Conservation (phyloP, 2,797 vertebrate genomes). For the Falco cherrug region DNA sequence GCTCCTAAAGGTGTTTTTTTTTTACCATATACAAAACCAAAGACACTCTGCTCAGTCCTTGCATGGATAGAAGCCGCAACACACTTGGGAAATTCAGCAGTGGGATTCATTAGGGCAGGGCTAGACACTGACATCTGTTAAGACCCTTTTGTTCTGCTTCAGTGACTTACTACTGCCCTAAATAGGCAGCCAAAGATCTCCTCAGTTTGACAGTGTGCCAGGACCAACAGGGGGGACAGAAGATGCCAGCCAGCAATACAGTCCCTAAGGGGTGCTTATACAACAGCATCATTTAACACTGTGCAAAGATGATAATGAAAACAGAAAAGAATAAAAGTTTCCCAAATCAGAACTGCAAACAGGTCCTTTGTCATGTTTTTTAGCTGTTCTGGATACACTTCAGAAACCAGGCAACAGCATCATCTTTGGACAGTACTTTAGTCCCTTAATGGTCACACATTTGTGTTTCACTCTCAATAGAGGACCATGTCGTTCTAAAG, state of each 20-base stretch:
- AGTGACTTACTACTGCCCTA: slow-evolving; percentile 35
- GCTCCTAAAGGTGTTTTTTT: neutral
- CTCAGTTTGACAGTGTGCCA: slow-evolving; percentile 32
- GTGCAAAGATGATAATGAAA: slow-evolving; percentile 1
- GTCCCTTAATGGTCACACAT: neutral
- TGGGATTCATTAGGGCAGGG: slow-evolving; percentile 48
- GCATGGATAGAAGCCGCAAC: neutral
- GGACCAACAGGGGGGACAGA: neutral
- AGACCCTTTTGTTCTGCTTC: slow-evolving; percentile 47
- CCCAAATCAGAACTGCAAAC: neutral
- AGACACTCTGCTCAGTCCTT: neutral
- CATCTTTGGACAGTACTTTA: neutral
- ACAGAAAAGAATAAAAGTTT: neutral
- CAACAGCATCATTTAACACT: neutral
- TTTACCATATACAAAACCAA: neutral
- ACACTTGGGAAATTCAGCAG: slow-evolving; percentile 15
- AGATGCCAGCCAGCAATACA: slow-evolving; percentile 4
- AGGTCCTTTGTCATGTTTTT: neutral
- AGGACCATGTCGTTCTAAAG: neutral
- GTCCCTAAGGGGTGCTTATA: neutral
- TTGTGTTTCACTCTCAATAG: neutral
- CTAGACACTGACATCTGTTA: slow-evolving; percentile 26
- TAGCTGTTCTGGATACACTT: neutral
- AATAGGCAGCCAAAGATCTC: slow-evolving; percentile 48
- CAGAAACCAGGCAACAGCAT: neutral